phyloP scores from a whole-genome alignment of 2,888 invertebrate species.

The Hirtodrosophila alboralis region DNA sequence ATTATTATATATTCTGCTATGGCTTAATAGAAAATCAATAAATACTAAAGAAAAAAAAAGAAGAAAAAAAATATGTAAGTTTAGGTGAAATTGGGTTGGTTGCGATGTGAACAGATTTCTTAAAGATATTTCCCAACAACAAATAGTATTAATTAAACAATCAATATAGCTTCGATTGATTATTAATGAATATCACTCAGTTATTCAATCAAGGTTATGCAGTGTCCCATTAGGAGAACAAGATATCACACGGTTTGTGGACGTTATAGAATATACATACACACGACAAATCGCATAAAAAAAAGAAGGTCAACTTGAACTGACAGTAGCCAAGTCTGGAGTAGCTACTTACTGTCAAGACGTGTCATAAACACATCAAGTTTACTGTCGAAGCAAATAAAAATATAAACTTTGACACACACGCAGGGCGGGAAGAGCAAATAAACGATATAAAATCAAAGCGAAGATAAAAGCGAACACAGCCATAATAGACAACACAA shows the following conservation, averaged over 20 bases:
- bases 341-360: constrained; percentile 79
- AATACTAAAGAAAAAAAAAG: too few relatives aligned
- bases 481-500: constrained; percentile 57
- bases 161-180: constrained; percentile 3
- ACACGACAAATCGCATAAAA: constrained; percentile 50
- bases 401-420: constrained; percentile 78
- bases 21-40: too few relatives aligned
- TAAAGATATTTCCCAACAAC: too few relatives aligned
- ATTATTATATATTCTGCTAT: too few relatives aligned
- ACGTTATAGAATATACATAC: constrained; percentile 41
- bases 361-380: constrained; percentile 80
- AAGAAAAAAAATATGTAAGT: too few relatives aligned
- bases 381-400: constrained; percentile 80
- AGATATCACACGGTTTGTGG: constrained; percentile 54
- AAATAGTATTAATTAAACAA: background rate
- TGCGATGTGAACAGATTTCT: too few relatives aligned
- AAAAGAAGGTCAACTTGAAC: constrained; percentile 71
- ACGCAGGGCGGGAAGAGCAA: constrained; percentile 17
- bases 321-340: constrained; percentile 64
- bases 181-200: constrained; percentile 26
- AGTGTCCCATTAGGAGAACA: constrained; percentile 21
- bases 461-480: constrained; percentile 63
- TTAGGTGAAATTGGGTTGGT: too few relatives aligned
- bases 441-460: constrained; percentile 70
- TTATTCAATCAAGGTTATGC: constrained; percentile 40